These are phyloP conservation scores for Cephus rjabovi DNA, from an alignment of 2,888 invertebrate genomes.

Conservation along the genomic window DNA sequence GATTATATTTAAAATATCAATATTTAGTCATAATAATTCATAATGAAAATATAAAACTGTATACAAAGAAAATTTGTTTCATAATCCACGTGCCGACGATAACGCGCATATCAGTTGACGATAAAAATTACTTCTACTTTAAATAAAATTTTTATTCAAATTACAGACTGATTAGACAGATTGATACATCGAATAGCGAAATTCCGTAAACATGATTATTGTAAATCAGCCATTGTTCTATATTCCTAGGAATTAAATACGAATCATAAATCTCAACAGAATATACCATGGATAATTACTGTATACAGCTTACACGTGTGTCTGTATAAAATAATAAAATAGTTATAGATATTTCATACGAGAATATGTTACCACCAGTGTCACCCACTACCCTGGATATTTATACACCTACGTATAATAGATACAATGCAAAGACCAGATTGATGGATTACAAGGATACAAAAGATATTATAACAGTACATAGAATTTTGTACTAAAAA, in stretches of 20 bases:
- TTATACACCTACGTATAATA: not conserved
- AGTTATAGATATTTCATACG: not conserved
- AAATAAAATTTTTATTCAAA: not conserved
- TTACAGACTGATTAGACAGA: not conserved
- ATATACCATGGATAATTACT: not conserved
- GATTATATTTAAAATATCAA: not conserved
- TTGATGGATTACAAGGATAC: not conserved
- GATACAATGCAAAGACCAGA: not conserved
- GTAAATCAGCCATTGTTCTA: not conserved
- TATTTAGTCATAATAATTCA: not conserved
- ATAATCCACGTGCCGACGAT: too few species aligned
- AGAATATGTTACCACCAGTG: not conserved
- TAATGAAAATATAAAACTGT: not conserved
- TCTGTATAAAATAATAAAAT: not conserved
- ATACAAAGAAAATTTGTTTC: too few species aligned
- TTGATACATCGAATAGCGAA: not conserved
- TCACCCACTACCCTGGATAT: not conserved
- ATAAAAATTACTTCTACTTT: not conserved
- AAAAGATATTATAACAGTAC: not conserved
- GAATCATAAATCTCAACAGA: not conserved
- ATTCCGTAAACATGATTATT: not conserved
- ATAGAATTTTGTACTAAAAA: not conserved
- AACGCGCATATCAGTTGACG: not conserved
- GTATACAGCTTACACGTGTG: not conserved
- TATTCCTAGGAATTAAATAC: not conserved